Conservation (phyloP, 2,113 vertebrate species). For the Leucopsar rothschildi region DNA sequence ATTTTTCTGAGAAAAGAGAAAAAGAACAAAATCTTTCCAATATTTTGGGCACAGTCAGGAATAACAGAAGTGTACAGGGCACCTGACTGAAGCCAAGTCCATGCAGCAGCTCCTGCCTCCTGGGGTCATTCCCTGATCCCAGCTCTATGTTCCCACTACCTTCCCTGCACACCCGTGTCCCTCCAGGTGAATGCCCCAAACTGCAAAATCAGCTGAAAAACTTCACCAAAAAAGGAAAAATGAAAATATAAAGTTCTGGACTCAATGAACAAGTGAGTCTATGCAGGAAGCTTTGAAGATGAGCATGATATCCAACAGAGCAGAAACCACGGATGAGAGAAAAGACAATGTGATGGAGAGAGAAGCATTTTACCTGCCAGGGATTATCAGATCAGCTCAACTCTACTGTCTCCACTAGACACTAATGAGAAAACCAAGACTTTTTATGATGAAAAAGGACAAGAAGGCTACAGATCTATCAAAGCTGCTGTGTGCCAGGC, state of each 20-base stretch:
- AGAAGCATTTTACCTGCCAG: neutral
- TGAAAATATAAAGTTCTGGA: accelerated
- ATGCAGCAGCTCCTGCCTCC: neutral
- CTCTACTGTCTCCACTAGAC: neutral
- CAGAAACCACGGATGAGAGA: neutral
- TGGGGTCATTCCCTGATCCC: neutral
- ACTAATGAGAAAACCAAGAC: neutral
- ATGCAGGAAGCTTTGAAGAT: neutral
- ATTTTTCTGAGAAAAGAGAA: neutral
- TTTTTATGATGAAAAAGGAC: neutral
- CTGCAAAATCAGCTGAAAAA: neutral
- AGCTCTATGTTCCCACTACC: neutral
- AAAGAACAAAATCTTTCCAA: neutral
- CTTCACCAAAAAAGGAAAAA: neutral
- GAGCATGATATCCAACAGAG: neutral
- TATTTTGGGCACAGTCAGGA: neutral
- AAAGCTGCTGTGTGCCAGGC: neutral
- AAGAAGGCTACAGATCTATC: neutral
- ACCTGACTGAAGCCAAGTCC: neutral
- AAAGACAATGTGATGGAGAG: neutral
- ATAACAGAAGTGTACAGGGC: neutral
- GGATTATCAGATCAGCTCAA: neutral
- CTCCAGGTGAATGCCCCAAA: neutral
- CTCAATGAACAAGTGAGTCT: neutral
- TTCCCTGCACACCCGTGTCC: neutral